Evolutionary conservation across 2,888 invertebrate species (phyloP), one percentile per base, ranked within the genome.

Genomic region (Cheilosia scutellata): DNA sequence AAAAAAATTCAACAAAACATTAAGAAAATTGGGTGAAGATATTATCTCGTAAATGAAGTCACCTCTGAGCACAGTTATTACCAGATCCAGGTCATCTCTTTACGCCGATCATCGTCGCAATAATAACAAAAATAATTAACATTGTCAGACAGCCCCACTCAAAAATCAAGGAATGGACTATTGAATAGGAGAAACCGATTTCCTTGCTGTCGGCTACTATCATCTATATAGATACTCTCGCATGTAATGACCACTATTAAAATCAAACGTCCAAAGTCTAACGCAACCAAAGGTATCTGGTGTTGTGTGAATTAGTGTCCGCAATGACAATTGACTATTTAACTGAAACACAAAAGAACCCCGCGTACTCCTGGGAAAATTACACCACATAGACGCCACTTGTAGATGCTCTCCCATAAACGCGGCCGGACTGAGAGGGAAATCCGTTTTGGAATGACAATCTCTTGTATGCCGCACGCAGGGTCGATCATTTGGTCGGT

Each of bases 41-140:
- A 75, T 70, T 71, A 84, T 84, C 80, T 84, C 42, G 58, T 80
- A 84, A 84, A 84, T 84, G 79, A 84, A 84, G 84, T 84, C 84
- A 80, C 79, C 79, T 84, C 75, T 47, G 83, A 20, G 60, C 51
- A 63, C 58, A 80, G 75, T 75, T 80, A 75, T 79, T 86, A 82
- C 71, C 60, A 72, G 68, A 86, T 82, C 72, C 82, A 82, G 82
- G 82, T 86, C 86, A 86, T 77, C 82, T 68, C 29, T 65, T 40
- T 33, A 55, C 71, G 65, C 51, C 47, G 68, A 77, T 82, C 82
- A 82, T 33, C 29, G 11, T 20, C 7, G 58, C 31, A 68, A 66
- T 60, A 47, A 66, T 60, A 47, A 58, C 29, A 29, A 58, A 62
- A 66, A 58, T 86, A 86, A 86, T 86, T 76, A 72, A 57, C 84